phyloP scores from a whole-genome alignment of 1,140 invertebrate genomes.

The Caenorhabditis tropicalis region DNA sequence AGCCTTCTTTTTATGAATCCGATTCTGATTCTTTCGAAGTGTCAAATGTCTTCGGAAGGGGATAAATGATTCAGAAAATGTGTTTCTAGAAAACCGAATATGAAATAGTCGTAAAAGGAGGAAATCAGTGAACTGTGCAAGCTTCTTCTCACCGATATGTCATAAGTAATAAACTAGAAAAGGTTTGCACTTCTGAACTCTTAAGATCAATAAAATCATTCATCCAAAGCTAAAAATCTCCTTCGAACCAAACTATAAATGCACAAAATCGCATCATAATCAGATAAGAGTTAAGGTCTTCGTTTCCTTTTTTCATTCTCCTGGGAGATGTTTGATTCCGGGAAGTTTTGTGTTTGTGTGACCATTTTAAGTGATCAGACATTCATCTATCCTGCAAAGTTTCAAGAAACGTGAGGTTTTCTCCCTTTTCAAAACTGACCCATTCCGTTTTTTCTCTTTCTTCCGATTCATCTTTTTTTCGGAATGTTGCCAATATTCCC shows the following conservation, averaged over 20 bases:
- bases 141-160: too few relatives aligned
- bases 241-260: not conserved
- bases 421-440: not conserved
- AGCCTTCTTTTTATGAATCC: too few relatives aligned
- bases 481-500: slow-evolving; percentile 6
- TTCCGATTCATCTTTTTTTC: not conserved
- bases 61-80: too few relatives aligned
- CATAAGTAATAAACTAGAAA: too few relatives aligned
- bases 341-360: slow-evolving; percentile 9
- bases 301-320: not conserved
- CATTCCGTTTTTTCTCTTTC: not conserved
- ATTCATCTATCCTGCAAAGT: not conserved
- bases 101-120: too few relatives aligned
- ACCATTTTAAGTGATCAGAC: slow-evolving; percentile 2
- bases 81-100: too few relatives aligned
- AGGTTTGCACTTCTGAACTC: not conserved
- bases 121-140: too few relatives aligned
- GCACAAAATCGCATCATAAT: slow-evolving; percentile 2
- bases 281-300: not conserved
- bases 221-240: not conserved
- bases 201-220: not conserved
- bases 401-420: not conserved
- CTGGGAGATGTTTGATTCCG: not conserved
- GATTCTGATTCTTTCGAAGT: too few relatives aligned
- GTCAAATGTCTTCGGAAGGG: too few relatives aligned